Evolutionary conservation across 2,797 vertebrate species (phyloP).

Genomic region (Megaceryle alcyon): DNA sequence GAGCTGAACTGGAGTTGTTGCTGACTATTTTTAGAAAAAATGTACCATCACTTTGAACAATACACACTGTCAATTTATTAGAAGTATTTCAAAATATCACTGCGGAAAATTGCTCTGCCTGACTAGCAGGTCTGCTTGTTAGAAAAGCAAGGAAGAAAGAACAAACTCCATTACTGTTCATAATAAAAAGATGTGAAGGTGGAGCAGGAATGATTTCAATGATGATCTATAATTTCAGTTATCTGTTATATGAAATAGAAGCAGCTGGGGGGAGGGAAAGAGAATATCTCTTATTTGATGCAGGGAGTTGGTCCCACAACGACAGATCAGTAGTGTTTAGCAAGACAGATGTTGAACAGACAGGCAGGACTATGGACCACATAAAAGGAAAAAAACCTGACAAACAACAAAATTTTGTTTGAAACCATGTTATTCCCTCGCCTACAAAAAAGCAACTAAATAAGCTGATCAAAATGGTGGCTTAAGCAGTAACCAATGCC

Average conservation of each 20-base stretch:
- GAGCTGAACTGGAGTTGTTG: not conserved
- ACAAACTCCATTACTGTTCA: not conserved
- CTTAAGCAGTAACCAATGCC: not conserved
- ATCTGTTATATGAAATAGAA: not conserved
- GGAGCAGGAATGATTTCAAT: not conserved
- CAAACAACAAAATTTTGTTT: not conserved
- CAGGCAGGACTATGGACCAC: not conserved
- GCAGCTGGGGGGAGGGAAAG: not conserved
- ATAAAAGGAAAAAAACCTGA: not conserved
- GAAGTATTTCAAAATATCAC: not conserved
- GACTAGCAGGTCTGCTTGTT: not conserved
- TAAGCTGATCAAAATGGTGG: not conserved
- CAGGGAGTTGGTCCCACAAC: not conserved
- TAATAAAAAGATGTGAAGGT: not conserved
- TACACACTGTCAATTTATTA: not conserved
- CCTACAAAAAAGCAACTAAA: not conserved
- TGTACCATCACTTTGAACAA: not conserved
- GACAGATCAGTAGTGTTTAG: not conserved
- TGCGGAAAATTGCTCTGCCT: not conserved
- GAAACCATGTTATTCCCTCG: not conserved
- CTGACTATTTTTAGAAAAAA: conserved; percentile 18
- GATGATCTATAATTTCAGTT: not conserved
- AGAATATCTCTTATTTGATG: not conserved
- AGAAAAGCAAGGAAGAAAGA: not conserved
- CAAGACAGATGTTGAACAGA: not conserved